Base-by-base conservation (phyloP, 30 jellyfish, hydroid and myxozoan genomes). In the Turritopsis dohrnii region DNA sequence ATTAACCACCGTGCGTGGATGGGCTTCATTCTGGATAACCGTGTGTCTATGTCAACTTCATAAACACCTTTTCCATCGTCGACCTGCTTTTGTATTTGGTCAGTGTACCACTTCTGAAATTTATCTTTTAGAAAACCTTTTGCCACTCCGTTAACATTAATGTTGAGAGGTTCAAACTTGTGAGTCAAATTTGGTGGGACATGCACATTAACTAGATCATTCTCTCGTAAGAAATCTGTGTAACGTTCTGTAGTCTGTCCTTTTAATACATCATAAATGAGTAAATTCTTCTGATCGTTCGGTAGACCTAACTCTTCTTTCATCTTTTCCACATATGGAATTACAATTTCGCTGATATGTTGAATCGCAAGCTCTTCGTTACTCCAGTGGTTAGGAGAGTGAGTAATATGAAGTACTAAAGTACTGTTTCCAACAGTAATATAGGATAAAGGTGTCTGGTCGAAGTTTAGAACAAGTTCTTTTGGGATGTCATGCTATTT, bases 151-250 rank as follows among this genome's bases (percentile, higher is more conserved):
- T n/a, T n/a, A n/a, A n/a, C n/a, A n/a, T n/a, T n/a, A n/a, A n/a
- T n/a, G n/a, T n/a, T n/a, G n/a, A n/a, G n/a, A n/a, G n/a, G n/a
- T n/a, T n/a, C n/a, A n/a, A n/a, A n/a, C n/a, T n/a, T n/a, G n/a
- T n/a, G n/a, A n/a, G n/a, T 66, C 53, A 87, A 94, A 69, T 94
- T 84, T 81, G 96, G 90, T 54, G 86, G 94, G 79, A 84, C 85
- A 65, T 81, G 75, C n/a, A 84, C 89, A 20, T 71, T 79, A 41
- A 71, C 85, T 53, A 90, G 96, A 75, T 90, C 95, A 54, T 86
- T 86, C 25, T 54, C 84, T 41, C 9, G n/a, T 0, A 69, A 8
- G 17, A 69, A 19, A 69, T 69, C 22, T 69, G 22, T 9, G 19
- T 30, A 0, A 74, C 16, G 18, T 72, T 54, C 20, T n/a, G 88